Evolutionary conservation across 2,888 invertebrate genomes (phyloP), one percentile per base, ranked within the genome.

Genomic region (Sesia bembeciformis): DNA sequence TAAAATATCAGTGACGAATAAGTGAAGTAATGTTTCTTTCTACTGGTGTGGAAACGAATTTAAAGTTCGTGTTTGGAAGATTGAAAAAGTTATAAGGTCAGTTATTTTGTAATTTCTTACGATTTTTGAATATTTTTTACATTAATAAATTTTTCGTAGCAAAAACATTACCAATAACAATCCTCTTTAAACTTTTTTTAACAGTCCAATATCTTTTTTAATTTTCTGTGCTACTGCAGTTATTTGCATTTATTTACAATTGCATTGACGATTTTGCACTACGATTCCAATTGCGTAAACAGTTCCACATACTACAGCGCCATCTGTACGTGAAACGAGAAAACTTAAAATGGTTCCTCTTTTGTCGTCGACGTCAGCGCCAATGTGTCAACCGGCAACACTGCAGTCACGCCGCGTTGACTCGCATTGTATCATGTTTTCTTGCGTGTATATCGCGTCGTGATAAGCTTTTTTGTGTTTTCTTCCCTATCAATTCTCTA

Each of bases 401-500:
- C 84, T 82, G 81, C 81, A 89, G 88, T 86, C 87, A 87, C 85
- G 87, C 87, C 85, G 86, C 87, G 87, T 85, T 86, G 84, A 80
- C 82, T 83, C 84, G 86, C 84, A 86, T 81, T 76, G 81, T 76
- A 81, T 76, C 81, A 82, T 85, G 82, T 72, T 78, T 81, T 83
- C 76, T 82, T 80, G 77, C 82, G 84, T 80, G 84, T 86, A 84
- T 74, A 84, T 83, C 80, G 83, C 79, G 71, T 65, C 71, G 78
- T 77, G 84, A 81, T 84, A 79, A 84, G 81, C 79, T 77, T 78
- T 74, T 65, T 68, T 72, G 68, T 83, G 82, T 85, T 84, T 81
- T 78, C 77, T 72, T 74, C 66, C 74, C 78, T 81, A 83, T 82
- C 78, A 75, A 73, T 60, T 77, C 76, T 67, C 67, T 58, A 60